phyloP scores from a whole-genome alignment of 2,888 invertebrate genomes.

The Melieria omissa region DNA sequence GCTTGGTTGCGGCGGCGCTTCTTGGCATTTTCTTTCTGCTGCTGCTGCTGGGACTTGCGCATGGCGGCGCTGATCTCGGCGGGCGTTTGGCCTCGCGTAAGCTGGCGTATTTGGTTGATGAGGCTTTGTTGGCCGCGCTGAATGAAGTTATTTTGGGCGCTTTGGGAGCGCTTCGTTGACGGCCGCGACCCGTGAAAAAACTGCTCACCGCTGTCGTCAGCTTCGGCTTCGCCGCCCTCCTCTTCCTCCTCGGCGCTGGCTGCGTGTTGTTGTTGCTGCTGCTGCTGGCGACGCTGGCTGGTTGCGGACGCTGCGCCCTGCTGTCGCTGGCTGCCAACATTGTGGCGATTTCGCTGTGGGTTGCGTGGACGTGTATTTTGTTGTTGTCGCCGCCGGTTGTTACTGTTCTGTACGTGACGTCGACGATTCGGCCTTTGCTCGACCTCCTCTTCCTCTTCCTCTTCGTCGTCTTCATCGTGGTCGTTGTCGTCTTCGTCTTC shows the following conservation, averaged over 20 bases:
- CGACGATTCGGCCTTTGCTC: slow-evolving; percentile 42
- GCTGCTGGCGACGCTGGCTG: neutral
- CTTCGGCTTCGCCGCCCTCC: neutral
- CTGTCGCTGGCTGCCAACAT: slow-evolving; percentile 22
- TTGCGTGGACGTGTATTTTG: neutral
- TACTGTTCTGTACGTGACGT: slow-evolving; percentile 41
- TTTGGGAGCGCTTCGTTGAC: slow-evolving; percentile 43
- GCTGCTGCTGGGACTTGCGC: slow-evolving; percentile 38
- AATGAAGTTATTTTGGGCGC: slow-evolving; percentile 50
- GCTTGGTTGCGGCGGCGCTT: slow-evolving; percentile 52
- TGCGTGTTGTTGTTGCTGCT: slow-evolving; percentile 3
- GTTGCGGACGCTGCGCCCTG: neutral
- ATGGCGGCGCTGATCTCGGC: slow-evolving; percentile 45
- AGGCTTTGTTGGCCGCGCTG: slow-evolving; percentile 56
- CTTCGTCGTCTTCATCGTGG: slow-evolving; percentile 40
- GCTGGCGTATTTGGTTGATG: slow-evolving; percentile 55
- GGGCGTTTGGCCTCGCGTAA: slow-evolving; percentile 53
- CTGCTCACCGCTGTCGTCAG: slow-evolving; percentile 11
- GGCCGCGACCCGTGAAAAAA: slow-evolving; percentile 31
- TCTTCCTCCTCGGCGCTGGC: slow-evolving; percentile 20
- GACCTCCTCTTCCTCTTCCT: slow-evolving; percentile 40
- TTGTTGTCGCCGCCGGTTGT: slow-evolving; percentile 16
- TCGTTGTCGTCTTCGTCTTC: slow-evolving; percentile 43
- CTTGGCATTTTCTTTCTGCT: neutral
- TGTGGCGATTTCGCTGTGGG: slow-evolving; percentile 30